These are phyloP conservation scores for Cynoglossus semilaevis DNA, from an alignment of 2,113 vertebrate species.

Conservation along the genomic window DNA sequence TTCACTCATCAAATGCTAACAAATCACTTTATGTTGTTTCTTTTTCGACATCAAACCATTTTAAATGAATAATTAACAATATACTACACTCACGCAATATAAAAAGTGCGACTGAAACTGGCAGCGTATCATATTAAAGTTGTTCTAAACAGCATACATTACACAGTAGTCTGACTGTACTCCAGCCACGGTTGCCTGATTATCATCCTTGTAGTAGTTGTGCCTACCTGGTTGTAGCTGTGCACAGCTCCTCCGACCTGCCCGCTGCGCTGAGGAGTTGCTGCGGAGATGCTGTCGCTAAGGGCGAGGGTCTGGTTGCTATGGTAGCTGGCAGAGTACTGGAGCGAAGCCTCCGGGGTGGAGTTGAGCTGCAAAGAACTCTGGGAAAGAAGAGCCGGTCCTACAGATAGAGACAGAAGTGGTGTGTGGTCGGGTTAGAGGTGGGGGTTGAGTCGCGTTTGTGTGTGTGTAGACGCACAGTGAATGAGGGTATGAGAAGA, in stretches of 20 bases:
- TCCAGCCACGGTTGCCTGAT: slow-evolving; percentile 5
- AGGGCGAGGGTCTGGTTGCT: slow-evolving; percentile 97
- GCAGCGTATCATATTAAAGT: background rate
- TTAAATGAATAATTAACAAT: too few relatives aligned
- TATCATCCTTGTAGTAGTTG: slow-evolving; percentile 1
- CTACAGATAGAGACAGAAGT: slow-evolving; percentile 75
- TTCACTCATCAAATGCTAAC: background rate
- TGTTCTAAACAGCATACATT: background rate
- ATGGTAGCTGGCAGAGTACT: slow-evolving; percentile 98
- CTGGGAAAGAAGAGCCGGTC: slow-evolving; percentile 96
- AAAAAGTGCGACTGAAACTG: too few relatives aligned
- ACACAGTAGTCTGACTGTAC: background rate
- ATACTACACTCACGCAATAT: too few relatives aligned
- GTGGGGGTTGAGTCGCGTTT: slow-evolving; percentile 48
- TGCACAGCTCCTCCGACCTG: slow-evolving; percentile 89
- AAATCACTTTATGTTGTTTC: slow-evolving; percentile 15
- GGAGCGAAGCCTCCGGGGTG: slow-evolving; percentile 96
- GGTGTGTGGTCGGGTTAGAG: slow-evolving; percentile 34
- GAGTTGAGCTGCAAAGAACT: slow-evolving; percentile 97
- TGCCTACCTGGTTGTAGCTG: slow-evolving; percentile 95
- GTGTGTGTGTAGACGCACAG: slow-evolving; percentile 7
- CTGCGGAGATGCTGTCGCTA: slow-evolving; percentile 82
- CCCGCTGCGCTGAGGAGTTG: slow-evolving; percentile 80
- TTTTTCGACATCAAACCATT: too few relatives aligned
- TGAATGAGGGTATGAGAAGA: slow-evolving; percentile 16